Conservation (phyloP, 1,140 invertebrate genomes). For the Drosophila nigrodunni region DNA sequence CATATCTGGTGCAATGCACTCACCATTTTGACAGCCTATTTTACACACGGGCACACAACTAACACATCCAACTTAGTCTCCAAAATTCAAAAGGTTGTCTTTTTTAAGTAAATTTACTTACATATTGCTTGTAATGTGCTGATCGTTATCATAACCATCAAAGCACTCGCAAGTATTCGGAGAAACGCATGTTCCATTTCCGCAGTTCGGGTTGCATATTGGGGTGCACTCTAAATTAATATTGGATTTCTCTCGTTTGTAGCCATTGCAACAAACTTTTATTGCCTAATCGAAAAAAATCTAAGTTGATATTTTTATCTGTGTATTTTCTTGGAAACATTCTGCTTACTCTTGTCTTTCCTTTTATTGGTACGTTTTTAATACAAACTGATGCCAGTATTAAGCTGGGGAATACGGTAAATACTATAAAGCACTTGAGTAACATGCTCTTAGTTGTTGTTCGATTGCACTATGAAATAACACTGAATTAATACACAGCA, state of each 20-base stretch:
- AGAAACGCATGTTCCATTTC: not conserved
- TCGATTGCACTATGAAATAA: not conserved
- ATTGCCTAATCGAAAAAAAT: not conserved
- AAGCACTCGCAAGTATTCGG: conserved; percentile 3
- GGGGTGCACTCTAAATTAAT: not conserved
- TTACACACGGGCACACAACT: conserved; percentile 4
- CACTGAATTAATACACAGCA: not conserved
- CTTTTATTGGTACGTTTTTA: not conserved
- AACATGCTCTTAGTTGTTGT: conserved; percentile 4
- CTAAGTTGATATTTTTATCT: not conserved
- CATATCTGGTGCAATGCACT: not conserved
- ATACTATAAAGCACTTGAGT: not conserved
- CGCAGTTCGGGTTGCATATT: not conserved
- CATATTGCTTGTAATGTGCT: not conserved
- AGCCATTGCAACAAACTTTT: not conserved
- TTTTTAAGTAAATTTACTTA: not conserved
- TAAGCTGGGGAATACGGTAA: not conserved
- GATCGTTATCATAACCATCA: not conserved
- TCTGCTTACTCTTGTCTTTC: not conserved
- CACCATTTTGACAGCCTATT: not conserved
- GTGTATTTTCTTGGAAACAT: not conserved
- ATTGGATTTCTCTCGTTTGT: not conserved
- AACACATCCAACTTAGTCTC: not conserved
- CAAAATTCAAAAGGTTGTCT: too few species aligned
- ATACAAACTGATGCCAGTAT: not conserved